Evolutionary conservation across 2,113 vertebrate genomes (phyloP).

Genomic region (Bothrops jararaca): DNA sequence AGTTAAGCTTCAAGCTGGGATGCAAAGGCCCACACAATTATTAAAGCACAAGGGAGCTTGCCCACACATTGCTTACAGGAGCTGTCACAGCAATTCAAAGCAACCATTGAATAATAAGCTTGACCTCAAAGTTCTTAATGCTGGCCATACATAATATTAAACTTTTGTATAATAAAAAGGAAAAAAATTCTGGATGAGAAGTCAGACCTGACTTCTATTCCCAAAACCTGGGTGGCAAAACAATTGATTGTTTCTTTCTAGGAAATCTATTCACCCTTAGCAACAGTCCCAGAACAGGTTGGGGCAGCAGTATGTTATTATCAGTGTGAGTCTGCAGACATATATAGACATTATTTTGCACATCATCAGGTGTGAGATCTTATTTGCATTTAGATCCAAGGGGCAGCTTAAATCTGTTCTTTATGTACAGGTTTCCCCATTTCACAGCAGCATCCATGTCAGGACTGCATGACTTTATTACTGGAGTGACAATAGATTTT

Average conservation of each 20-base stretch:
- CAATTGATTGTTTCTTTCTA: background rate
- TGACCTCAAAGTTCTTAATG: background rate
- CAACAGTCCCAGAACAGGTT: background rate
- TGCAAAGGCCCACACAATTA: background rate
- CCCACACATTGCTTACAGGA: background rate
- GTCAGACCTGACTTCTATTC: background rate
- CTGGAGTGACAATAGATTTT: background rate
- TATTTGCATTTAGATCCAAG: background rate
- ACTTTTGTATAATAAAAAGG: background rate
- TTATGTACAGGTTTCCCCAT: background rate
- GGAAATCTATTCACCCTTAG: background rate
- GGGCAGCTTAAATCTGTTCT: background rate
- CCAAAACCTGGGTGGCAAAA: background rate
- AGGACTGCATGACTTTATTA: background rate
- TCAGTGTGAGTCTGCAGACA: background rate
- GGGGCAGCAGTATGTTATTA: background rate
- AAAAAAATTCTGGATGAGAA: background rate
- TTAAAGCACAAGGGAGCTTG: background rate
- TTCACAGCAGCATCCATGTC: background rate
- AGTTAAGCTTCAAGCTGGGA: background rate
- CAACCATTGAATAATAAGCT: background rate
- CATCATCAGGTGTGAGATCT: background rate
- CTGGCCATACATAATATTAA: background rate
- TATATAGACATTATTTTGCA: background rate
- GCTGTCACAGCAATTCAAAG: background rate